Base-by-base conservation (phyloP, 2,797 vertebrate species). In the Onychomys leucogaster region DNA sequence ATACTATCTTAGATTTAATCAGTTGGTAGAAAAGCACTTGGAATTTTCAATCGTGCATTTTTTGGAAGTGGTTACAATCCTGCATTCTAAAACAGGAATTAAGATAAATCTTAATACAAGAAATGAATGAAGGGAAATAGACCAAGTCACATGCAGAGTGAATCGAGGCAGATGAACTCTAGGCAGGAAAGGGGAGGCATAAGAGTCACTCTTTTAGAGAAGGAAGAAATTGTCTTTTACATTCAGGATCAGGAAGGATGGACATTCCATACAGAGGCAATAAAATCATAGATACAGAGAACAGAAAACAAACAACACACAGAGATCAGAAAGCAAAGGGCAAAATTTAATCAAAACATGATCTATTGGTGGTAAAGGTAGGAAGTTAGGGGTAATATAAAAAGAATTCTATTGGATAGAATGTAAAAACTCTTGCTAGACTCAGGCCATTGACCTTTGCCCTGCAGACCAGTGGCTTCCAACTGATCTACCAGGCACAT, bases 21-120 rank as follows among this genome's bases (percentile, higher is more conserved):
- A 16, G n/a, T 4, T 71, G 17, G 69, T 71, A 11, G 34, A 25
- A 71, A 71, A 37, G n/a, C n/a, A n/a, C n/a, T n/a, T n/a, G 14
- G 13, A 55, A 52, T 81, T 73, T 23, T 78, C 86, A 92, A 21
- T 34, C 34, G 10, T 78, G 57, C 73, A 73, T 73, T 55, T 71
- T 89, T 92, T 55, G 21, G 84, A 90, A 85, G 46, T 11, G n/a
- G 8, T 67, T 82, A 69, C 3, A 94, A 23, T 57, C 73, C 77
- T 75, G 23, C 10, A 92, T n/a, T 78, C 75, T 94, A 86, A 91
- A 84, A 82, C 57, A 67, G 55, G 61, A 75, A 43, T 75, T 88
- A 83, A 49, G 46, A 13, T 89, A 75, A 59, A 34, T 65, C 32
- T 90, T 77, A 67, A 52, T 11, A 32, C 0, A 69, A 77, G 49